Evolutionary conservation across 1,140 invertebrate species (phyloP).

Genomic region (Carposina sasakii): DNA sequence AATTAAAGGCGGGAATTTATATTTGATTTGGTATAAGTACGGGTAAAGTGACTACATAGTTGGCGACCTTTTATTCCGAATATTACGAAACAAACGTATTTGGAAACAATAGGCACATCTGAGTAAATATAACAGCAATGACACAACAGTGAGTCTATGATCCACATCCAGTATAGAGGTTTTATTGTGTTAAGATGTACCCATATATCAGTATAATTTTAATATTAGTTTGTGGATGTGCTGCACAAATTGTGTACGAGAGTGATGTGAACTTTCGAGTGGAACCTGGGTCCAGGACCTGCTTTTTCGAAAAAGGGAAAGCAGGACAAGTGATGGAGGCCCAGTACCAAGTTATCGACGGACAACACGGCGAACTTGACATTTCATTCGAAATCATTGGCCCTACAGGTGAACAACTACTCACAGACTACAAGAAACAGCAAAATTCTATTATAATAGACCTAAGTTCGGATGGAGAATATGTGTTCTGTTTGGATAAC

Average conservation of each 20-base stretch:
- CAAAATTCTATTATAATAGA: constrained; percentile 75
- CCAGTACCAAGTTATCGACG: constrained; percentile 84
- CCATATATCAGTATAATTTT: too few relatives aligned
- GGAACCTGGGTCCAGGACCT: constrained; percentile 76
- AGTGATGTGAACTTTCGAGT: constrained; percentile 80
- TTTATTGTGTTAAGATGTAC: too few relatives aligned
- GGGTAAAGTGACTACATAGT: too few relatives aligned
- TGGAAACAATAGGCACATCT: too few relatives aligned
- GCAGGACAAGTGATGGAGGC: constrained; percentile 76
- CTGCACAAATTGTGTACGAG: constrained; percentile 50
- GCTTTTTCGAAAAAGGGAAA: constrained; percentile 78
- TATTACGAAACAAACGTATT: too few relatives aligned
- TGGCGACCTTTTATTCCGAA: too few relatives aligned
- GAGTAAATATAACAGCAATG: too few relatives aligned
- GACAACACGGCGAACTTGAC: constrained; percentile 83
- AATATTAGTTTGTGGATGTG: constrained; percentile 8
- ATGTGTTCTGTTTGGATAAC: constrained; percentile 88
- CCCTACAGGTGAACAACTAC: constrained; percentile 75
- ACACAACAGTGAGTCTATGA: too few relatives aligned
- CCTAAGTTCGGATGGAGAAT: constrained; percentile 75
- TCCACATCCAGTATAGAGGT: too few relatives aligned
- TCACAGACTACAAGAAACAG: constrained; percentile 79
- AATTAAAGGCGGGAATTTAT: too few relatives aligned
- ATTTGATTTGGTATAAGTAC: too few relatives aligned
- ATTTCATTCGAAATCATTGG: constrained; percentile 80